phyloP scores from a whole-genome alignment of 2,888 invertebrate genomes.

The Lycocerus yunnanus region DNA sequence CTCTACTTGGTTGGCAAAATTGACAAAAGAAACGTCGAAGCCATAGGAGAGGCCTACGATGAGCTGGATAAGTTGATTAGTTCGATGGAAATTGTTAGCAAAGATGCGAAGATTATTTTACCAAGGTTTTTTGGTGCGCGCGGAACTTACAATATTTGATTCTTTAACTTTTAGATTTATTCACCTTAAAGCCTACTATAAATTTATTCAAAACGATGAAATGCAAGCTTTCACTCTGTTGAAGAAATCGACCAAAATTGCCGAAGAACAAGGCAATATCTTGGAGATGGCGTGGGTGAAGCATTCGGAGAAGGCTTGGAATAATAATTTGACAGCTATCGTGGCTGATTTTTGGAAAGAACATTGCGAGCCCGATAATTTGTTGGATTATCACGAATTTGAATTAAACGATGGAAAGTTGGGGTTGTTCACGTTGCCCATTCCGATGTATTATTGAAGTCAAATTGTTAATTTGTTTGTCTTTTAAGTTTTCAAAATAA shows the following conservation, averaged over 20 bases:
- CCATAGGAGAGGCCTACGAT: conserved; percentile 39
- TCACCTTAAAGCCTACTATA: conserved; percentile 61
- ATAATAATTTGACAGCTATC: conserved; percentile 54
- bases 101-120: conserved; percentile 42
- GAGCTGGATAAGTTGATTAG: conserved; percentile 47
- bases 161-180: conserved; percentile 54
- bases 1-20: conserved; percentile 57
- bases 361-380: conserved; percentile 53
- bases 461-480: no score
- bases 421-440: conserved; percentile 42
- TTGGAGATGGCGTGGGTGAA: conserved; percentile 58
- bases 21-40: conserved; percentile 44
- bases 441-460: conserved; percentile 30
- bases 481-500: not conserved
- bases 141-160: conserved; percentile 44
- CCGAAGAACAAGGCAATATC: conserved; percentile 53
- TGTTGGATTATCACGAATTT: conserved; percentile 57
- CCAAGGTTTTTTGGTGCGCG: conserved; percentile 49
- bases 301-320: conserved; percentile 63
- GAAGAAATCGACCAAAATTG: conserved; percentile 51
- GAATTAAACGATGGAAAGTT: conserved; percentile 50
- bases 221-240: conserved; percentile 52
- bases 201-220: conserved; percentile 56
- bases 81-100: conserved; percentile 41
- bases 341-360: conserved; percentile 59